Percentiles rank a stretch among this genome's conserved stretches.
Conservation (phyloP, 1,140 invertebrate species). For the Cepaea nemoralis region DNA sequence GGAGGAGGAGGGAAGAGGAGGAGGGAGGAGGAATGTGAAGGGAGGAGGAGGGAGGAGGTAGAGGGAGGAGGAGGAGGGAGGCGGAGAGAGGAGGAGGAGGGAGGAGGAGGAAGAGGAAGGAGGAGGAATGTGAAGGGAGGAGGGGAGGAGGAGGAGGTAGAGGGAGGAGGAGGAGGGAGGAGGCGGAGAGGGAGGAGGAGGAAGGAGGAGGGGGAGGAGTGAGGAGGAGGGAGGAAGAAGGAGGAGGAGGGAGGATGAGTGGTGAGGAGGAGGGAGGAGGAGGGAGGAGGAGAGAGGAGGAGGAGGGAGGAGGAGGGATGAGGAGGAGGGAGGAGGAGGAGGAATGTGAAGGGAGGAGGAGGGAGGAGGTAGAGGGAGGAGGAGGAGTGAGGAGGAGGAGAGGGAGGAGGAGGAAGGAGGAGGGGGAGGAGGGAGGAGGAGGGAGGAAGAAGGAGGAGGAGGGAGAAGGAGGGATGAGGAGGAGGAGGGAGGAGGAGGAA, state of each 20-base stretch:
- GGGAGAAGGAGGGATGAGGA: conserved; percentile 11
- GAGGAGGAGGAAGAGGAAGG: neutral
- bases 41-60: conserved; percentile 3
- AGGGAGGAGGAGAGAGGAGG: conserved; percentile 4
- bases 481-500: conserved; percentile 5
- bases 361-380: no score
- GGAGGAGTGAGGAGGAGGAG: no score
- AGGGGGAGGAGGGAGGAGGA: conserved; percentile 19
- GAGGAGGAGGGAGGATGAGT: neutral
- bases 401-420: neutral
- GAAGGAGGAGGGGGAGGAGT: neutral
- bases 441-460: conserved; percentile 2
- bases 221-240: no score
- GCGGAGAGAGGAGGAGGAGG: neutral
- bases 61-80: neutral
- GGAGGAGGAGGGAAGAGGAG: no score
- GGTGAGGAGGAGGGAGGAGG: neutral
- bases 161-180: no score
- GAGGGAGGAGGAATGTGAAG: no score
- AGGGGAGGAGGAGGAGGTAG: neutral
- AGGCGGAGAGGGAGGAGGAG: neutral
- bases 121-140: no score
- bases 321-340: no score
- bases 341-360: no score
- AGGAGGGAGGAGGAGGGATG: no score